Percentiles rank a stretch among this genome's conserved stretches.
Evolutionary conservation across 2,888 invertebrate species (phyloP).

Genomic region (Ophion ventricosus): DNA sequence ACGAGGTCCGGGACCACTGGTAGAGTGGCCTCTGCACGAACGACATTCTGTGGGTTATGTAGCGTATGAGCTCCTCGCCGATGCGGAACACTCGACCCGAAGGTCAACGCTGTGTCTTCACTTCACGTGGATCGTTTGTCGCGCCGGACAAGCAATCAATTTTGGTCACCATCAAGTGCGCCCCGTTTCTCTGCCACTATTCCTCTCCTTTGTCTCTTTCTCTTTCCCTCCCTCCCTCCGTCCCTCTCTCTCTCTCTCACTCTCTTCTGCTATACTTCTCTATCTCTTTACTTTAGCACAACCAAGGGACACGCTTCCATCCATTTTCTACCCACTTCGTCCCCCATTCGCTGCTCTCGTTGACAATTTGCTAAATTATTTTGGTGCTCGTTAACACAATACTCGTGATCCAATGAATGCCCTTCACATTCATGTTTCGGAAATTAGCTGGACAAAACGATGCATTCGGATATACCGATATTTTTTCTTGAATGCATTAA

Average conservation of each 20-base stretch:
- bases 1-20: slow-evolving; percentile 31
- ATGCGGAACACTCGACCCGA: slow-evolving; percentile 43
- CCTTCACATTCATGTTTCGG: background rate
- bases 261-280: slow-evolving; percentile 7
- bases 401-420: background rate
- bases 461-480: background rate
- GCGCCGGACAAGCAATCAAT: slow-evolving; percentile 68
- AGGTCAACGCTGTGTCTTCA: slow-evolving; percentile 65
- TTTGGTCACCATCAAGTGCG: slow-evolving; percentile 58
- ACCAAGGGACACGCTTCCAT: slow-evolving; percentile 12
- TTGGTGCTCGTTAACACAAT: background rate
- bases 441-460: background rate
- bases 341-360: slow-evolving; percentile 5
- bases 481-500: background rate
- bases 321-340: slow-evolving; percentile 41
- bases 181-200: background rate
- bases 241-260: background rate
- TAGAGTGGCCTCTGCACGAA: slow-evolving; percentile 11
- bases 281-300: slow-evolving; percentile 5
- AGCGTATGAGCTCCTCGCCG: slow-evolving; percentile 14
- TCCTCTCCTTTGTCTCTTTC: background rate
- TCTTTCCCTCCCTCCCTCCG: background rate
- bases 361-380: slow-evolving; percentile 39
- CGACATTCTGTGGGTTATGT: slow-evolving; percentile 28
- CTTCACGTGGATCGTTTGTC: slow-evolving; percentile 67